Evolutionary conservation across 1,140 invertebrate species (phyloP).

Genomic region (Holotrichia oblita): DNA sequence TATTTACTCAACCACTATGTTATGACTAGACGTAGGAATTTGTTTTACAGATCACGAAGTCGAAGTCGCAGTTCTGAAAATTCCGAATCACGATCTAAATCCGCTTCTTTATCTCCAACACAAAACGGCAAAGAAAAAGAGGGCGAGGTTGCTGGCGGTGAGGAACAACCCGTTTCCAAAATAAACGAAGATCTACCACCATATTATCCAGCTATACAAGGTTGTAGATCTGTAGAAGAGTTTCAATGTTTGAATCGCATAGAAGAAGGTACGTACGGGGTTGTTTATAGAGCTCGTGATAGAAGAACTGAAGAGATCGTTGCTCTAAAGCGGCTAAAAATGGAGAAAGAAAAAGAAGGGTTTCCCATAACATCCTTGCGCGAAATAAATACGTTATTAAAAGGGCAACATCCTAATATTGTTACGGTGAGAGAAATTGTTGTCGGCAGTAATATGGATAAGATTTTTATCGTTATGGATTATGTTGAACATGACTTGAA

Average conservation of each 20-base stretch:
- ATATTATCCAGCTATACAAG: conserved; percentile 91
- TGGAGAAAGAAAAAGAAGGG: conserved; percentile 99
- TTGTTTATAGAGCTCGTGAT: conserved; percentile 95
- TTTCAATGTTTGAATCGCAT: conserved; percentile 97
- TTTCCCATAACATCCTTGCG: conserved; percentile 98
- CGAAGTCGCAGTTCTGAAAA: conserved; percentile 43
- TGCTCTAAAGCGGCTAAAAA: conserved; percentile 98
- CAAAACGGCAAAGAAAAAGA: conserved; percentile 50
- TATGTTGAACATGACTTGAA: conserved; percentile 99
- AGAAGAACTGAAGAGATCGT: conserved; percentile 98
- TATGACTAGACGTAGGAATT: too few species aligned
- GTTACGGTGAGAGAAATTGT: conserved; percentile 99
- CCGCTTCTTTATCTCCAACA: conserved; percentile 50
- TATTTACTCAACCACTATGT: too few species aligned
- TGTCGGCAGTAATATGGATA: conserved; percentile 99
- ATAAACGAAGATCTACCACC: conserved; percentile 75
- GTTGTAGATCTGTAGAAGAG: conserved; percentile 97
- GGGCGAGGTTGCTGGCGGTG: conserved; percentile 48
- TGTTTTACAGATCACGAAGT: conserved; percentile 44
- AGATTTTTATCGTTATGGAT: conserved; percentile 99
- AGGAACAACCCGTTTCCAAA: conserved; percentile 51
- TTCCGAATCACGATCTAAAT: conserved; percentile 45
- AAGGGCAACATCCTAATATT: conserved; percentile 96
- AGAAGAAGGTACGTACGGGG: conserved; percentile 97
- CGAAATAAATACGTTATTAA: conserved; percentile 98